phyloP scores from a whole-genome alignment of 92 coral and sea anemone species.

The Actinernus sp. region DNA sequence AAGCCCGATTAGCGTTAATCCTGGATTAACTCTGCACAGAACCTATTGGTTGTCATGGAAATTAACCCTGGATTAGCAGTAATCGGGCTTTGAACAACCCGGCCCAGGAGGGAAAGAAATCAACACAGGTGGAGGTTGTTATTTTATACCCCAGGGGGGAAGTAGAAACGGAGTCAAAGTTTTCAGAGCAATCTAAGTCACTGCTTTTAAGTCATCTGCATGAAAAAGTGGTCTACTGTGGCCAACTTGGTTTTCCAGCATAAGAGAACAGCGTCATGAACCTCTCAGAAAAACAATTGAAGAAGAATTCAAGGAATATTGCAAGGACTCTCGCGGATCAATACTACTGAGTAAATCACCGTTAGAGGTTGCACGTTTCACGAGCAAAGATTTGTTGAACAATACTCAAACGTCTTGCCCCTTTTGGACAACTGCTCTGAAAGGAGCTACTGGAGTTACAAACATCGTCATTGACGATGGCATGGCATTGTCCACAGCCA shows the following conservation, averaged over 20 bases:
- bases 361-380: conserved; percentile 24
- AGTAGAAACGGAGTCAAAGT: not conserved
- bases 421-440: conserved; percentile 33
- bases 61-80: no score
- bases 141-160: not conserved
- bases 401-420: conserved; percentile 27
- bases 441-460: conserved; percentile 42
- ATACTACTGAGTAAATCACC: conserved; percentile 14
- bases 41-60: no score
- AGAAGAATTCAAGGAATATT: conserved; percentile 35
- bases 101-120: no score
- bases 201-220: not conserved
- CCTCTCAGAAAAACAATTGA: conserved; percentile 1
- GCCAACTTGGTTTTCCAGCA: conserved; percentile 37
- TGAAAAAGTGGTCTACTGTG: conserved; percentile 5
- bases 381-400: conserved; percentile 26
- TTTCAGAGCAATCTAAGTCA: not conserved
- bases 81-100: no score
- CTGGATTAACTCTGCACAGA: no score
- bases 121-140: not conserved
- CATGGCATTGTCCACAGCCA: conserved; percentile 27
- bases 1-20: no score
- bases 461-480: conserved; percentile 1
- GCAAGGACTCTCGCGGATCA: not conserved
- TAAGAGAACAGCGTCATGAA: conserved; percentile 14